Base-by-base conservation (phyloP, 1,140 invertebrate species). In the Palaemon carinicauda region DNA sequence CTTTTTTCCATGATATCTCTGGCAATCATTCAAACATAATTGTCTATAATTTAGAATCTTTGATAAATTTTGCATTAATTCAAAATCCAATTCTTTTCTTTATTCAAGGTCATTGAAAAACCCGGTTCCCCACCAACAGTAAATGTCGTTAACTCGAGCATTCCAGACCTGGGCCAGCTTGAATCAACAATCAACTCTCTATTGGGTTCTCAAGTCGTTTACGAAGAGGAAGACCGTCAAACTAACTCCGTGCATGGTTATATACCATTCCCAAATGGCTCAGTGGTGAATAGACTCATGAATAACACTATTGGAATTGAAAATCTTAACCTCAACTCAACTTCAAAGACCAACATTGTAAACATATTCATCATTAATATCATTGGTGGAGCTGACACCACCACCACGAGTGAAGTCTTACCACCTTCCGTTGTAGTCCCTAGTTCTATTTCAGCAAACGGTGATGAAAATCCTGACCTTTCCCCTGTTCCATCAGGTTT, bases 361-460 rank as follows among this genome's bases (percentile, higher is more conserved):
- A 89, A 89, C 53, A 87, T 89, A 50, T 89, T 89, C 75, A 89
- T 89, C 31, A 89, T 89, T 21, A 89, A 89, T 74, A 89, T 89
- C 41, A 71, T 85, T 33, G 83, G 81, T 52, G 83, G 83, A 41
- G 77, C 75, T 19, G 54, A 50, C 14, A 31, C n/a, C 21, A 10
- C n/a, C 21, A 10, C 9, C 24, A 14, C 60, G 50, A 53, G 24
- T n/a, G 33, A 41, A 15, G 53, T 41, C 29, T 54, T 51, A 2
- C 53, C 74, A 33, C 52, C 74, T n/a, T 7, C 24, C 21, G 14
- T 27, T 24, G 19, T 17, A 5, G 53, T 79, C 33, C 29, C 80
- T 21, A 33, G 17, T 17, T 19, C 53, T 31, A 31, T 31, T 77
- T 17, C 33, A 12, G 74, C 50, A 4, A 17, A 21, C 12, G 4